Evolutionary conservation across 2,888 invertebrate species (phyloP).

Genomic region (Noctua pronuba): DNA sequence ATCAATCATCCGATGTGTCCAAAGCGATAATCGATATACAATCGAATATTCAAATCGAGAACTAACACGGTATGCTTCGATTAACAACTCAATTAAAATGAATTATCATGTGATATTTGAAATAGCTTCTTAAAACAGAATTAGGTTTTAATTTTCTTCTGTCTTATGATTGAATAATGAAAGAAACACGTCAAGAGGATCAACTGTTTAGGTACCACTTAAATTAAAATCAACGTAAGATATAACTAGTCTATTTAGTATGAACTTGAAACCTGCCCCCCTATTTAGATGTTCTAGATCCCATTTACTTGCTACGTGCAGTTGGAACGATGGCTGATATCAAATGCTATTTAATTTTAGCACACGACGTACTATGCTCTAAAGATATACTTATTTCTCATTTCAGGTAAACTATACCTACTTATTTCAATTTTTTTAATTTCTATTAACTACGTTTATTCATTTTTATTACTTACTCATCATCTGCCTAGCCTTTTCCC

Average conservation of each 20-base stretch:
- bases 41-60: conserved; percentile 79
- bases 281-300: conserved; percentile 33
- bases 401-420: too few species aligned
- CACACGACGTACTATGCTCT: neutral
- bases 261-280: too few species aligned
- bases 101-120: conserved; percentile 70
- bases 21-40: conserved; percentile 81
- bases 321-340: conserved; percentile 25
- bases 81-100: conserved; percentile 77
- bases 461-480: too few species aligned
- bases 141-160: conserved; percentile 35
- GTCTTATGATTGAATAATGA: conserved; percentile 13
- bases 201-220: conserved; percentile 4
- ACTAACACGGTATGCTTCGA: conserved; percentile 75
- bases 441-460: too few species aligned
- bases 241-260: neutral
- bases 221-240: neutral
- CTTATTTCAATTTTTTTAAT: too few species aligned
- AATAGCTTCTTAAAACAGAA: conserved; percentile 46
- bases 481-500: too few species aligned
- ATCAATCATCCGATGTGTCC: conserved; percentile 84
- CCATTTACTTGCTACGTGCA: conserved; percentile 34
- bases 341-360: conserved; percentile 18
- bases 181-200: neutral
- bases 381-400: neutral